Conservation (phyloP, 2,113 vertebrate genomes). For the Pterocles burchelli region DNA sequence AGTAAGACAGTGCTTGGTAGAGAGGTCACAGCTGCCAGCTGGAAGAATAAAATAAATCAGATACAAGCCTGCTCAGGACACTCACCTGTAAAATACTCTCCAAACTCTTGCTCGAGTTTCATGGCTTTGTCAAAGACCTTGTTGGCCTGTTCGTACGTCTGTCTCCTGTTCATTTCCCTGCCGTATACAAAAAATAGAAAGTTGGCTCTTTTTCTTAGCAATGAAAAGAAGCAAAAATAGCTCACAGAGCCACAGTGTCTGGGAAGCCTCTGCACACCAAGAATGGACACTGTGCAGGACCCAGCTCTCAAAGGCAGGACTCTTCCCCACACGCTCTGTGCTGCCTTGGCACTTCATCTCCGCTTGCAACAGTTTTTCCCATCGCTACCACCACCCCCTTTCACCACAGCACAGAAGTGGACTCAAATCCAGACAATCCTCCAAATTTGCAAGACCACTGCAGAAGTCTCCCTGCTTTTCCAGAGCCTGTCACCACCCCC, state of each 20-base stretch:
- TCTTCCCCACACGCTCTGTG: not conserved
- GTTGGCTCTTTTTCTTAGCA: not conserved
- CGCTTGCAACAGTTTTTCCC: not conserved
- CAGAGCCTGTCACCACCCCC: not conserved
- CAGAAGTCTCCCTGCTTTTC: not conserved
- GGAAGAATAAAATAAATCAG: not conserved
- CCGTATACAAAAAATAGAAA: not conserved
- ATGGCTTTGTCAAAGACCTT: conserved; percentile 98
- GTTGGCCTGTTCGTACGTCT: conserved; percentile 97
- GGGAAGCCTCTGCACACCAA: not conserved
- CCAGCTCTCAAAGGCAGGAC: not conserved
- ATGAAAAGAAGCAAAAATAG: not conserved
- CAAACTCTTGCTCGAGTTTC: conserved; percentile 98
- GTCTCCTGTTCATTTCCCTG: conserved; percentile 98
- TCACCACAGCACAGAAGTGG: not conserved
- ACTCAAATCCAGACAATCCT: not conserved
- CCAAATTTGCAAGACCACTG: not conserved
- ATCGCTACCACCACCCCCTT: not conserved
- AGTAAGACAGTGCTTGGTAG: not conserved
- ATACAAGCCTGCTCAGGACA: not conserved
- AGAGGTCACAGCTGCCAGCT: not conserved
- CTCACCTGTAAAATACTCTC: conserved; percentile 98
- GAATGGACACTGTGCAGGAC: not conserved
- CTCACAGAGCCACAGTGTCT: not conserved
- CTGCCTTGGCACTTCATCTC: not conserved